A percentile compares a stretch with the other conserved stretches of the same genome.
These are phyloP conservation scores for Helogale parvula DNA, from an alignment of 2,113 vertebrate genomes.

Conservation along the genomic window DNA sequence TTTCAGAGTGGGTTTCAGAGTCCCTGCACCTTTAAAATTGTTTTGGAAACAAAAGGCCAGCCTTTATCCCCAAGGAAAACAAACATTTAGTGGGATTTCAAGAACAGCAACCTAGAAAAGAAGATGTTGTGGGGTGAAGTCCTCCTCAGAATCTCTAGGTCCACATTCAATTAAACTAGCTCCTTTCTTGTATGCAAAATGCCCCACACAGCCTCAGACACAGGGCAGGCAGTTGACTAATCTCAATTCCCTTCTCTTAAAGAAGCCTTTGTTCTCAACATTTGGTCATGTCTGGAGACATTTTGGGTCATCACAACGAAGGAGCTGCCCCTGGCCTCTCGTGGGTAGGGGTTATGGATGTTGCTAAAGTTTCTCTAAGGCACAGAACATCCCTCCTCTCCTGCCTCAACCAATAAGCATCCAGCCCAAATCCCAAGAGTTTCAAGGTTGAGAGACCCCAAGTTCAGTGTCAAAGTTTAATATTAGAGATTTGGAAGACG, in stretches of 20 bases:
- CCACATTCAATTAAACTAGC: background rate
- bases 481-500: background rate
- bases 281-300: background rate
- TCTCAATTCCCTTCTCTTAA: background rate
- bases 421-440: background rate
- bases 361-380: background rate
- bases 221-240: background rate
- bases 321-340: background rate
- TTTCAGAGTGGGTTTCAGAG: background rate
- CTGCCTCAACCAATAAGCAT: background rate
- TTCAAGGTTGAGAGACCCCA: background rate
- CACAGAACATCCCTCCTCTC: background rate
- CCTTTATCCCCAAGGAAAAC: background rate
- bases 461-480: background rate
- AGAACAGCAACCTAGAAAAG: background rate
- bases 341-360: background rate
- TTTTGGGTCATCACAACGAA: background rate
- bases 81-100: background rate
- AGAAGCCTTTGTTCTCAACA: background rate
- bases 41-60: background rate
- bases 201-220: background rate
- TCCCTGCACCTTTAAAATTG: background rate
- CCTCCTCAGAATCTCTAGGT: background rate
- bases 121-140: background rate
- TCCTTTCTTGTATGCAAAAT: background rate